Percentiles rank a stretch among this genome's conserved stretches.
phyloP scores from a whole-genome alignment of 1,140 invertebrate genomes.

The Hestina assimilis region DNA sequence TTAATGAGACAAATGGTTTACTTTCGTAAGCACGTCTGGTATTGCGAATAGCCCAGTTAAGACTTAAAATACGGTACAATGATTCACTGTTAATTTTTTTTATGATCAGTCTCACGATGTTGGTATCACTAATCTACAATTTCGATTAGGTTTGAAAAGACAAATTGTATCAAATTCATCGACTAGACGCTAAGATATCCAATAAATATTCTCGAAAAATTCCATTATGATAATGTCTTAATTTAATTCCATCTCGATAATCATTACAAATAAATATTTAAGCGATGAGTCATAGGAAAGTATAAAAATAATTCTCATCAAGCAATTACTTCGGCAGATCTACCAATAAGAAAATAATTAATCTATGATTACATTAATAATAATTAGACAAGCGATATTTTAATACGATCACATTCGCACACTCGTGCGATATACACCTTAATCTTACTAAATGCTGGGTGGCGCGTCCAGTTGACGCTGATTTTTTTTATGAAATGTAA shows the following conservation, averaged over 20 bases:
- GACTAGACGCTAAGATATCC: constrained; percentile 67
- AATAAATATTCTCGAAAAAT: constrained; percentile 51
- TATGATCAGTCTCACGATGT: constrained; percentile 50
- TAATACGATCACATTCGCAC: constrained; percentile 63
- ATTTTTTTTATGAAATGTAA: constrained; percentile 59
- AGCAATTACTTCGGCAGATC: constrained; percentile 55
- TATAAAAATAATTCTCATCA: constrained; percentile 46
- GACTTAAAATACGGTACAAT: constrained; percentile 46
- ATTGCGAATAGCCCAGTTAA: constrained; percentile 57
- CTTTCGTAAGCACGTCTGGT: constrained; percentile 37
- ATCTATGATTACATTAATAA: constrained; percentile 56
- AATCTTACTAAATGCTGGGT: constrained; percentile 62
- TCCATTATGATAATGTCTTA: constrained; percentile 19
- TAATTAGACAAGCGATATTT: constrained; percentile 59
- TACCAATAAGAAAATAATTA: constrained; percentile 51
- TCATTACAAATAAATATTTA: constrained; percentile 56
- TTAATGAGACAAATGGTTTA: not conserved
- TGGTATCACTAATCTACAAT: constrained; percentile 34
- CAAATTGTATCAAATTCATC: constrained; percentile 28
- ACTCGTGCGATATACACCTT: constrained; percentile 52
- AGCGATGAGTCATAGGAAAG: constrained; percentile 41
- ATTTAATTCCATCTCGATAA: constrained; percentile 15
- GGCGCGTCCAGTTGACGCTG: constrained; percentile 29
- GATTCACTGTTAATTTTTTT: constrained; percentile 31
- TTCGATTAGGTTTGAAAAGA: too few species aligned